Conservation (phyloP, 2,888 invertebrate genomes). For the Platycheirus albimanus region DNA sequence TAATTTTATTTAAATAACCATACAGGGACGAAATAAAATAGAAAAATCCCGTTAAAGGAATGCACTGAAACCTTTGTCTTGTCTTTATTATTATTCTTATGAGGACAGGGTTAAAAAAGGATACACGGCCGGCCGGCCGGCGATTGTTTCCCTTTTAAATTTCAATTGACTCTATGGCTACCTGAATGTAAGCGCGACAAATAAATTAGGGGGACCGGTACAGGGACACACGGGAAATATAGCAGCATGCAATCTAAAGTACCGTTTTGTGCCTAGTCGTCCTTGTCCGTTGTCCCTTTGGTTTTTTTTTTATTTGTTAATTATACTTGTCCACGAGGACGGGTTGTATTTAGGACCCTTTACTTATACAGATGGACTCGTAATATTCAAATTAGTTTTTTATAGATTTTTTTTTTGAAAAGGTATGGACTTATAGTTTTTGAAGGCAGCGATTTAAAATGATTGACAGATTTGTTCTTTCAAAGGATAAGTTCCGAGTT, state of each 20-base stretch:
- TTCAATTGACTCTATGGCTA: constrained; percentile 65
- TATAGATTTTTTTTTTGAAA: no score
- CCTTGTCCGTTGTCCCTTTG: constrained; percentile 35
- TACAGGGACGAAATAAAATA: constrained; percentile 22
- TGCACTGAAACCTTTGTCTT: constrained; percentile 46
- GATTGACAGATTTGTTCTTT: no score
- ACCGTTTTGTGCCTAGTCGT: constrained; percentile 3
- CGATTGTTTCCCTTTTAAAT: constrained; percentile 55
- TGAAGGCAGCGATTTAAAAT: no score
- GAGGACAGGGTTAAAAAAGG: constrained; percentile 49
- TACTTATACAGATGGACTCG: constrained; percentile 48
- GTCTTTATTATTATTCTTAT: constrained; percentile 3
- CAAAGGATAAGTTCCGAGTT: no score
- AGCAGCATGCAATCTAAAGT: constrained; percentile 13
- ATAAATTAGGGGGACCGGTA: constrained; percentile 17
- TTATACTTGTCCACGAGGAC: no score
- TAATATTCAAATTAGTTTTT: constrained; percentile 39
- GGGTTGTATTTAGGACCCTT: background rate
- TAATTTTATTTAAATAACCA: constrained; percentile 49
- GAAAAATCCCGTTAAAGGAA: constrained; percentile 43
- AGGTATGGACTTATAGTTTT: no score
- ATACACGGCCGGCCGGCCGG: constrained; percentile 2
- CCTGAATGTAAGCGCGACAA: constrained; percentile 51
- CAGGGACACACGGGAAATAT: background rate
- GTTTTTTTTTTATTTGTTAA: constrained; percentile 11